phyloP scores from a whole-genome alignment of 2,888 invertebrate genomes.

The Cantharis lateralis region DNA sequence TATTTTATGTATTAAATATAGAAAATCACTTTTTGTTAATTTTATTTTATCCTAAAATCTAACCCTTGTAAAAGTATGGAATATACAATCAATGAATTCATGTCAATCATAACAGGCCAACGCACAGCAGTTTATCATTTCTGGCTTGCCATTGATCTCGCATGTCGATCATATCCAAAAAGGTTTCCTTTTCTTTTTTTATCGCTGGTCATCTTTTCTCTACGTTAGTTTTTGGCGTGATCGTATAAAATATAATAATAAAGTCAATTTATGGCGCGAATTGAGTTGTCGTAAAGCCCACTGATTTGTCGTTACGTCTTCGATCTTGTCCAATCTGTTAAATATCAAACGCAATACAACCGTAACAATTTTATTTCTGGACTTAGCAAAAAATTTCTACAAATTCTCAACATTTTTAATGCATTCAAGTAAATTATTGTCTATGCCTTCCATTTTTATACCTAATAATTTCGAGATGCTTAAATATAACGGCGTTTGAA shows the following conservation, averaged over 20 bases:
- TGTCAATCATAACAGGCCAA: constrained; percentile 14
- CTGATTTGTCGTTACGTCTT: constrained; percentile 14
- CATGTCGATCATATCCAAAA: constrained; percentile 17
- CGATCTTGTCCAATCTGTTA: constrained; percentile 12
- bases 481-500: constrained; percentile 44
- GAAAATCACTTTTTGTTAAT: neutral
- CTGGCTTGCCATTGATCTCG: constrained; percentile 16
- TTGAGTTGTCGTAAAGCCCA: constrained; percentile 21
- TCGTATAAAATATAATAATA: constrained; percentile 26
- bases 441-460: neutral
- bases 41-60: neutral
- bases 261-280: constrained; percentile 23
- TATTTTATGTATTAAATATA: neutral
- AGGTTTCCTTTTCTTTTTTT: constrained; percentile 10
- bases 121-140: constrained; percentile 24
- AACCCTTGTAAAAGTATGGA: constrained; percentile 1
- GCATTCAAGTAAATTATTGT: neutral
- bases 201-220: constrained; percentile 14
- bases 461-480: constrained; percentile 15
- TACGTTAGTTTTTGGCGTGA: constrained; percentile 6
- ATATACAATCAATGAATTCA: constrained; percentile 7
- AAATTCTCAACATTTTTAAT: neutral
- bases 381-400: neutral
- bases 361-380: neutral
- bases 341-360: constrained; percentile 1